Base-by-base conservation (phyloP, 2,888 invertebrate genomes). In the Coleophora flavipennella region DNA sequence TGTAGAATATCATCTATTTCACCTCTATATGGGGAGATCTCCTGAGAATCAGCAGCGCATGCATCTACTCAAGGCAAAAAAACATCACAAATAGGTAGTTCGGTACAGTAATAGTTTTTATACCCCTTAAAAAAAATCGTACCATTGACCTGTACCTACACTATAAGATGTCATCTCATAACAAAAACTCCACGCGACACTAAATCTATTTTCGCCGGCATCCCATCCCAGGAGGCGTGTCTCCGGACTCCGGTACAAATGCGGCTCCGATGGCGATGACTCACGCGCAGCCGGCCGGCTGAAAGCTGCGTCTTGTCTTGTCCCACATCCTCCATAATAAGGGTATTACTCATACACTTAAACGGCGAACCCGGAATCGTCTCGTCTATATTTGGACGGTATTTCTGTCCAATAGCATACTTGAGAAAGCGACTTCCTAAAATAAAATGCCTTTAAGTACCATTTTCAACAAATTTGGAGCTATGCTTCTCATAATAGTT, bases 221-320 rank as follows among this genome's bases (percentile, higher is more conserved):
- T 67, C 75, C 71, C 67, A 67, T 67, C 75, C 71, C 76, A 75
- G 77, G 75, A 83, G 83, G 83, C 80, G 81, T 81, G 83, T 80
- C 81, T 77, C 20, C 6, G n/a, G n/a, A n/a, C 20, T 20, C 75
- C 71, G 74, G 64, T 81, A 79, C 80, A 75, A 75, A 79, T 81
- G 81, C 66, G 62, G 57, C 62, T 68, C 64, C 57, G 68, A 64
- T 35, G 26, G 27, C 52, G 57, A 62, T 81, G 83, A 83, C 57
- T 83, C 83, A 83, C 65, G 59, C 62, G 20, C 20, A 20, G 20
- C 20, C 3, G 57, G 59, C 58, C 66, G 83, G 80, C 81, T 81
- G 78, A 73, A 75, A 73, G 72, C 73, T 70, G 62, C 72, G 74
- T 69, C 75, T 77, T 80, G 79, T 77, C 72, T 77, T 80, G 79